Conservation (phyloP, 2,797 vertebrate genomes). For the Myotis myotis region DNA sequence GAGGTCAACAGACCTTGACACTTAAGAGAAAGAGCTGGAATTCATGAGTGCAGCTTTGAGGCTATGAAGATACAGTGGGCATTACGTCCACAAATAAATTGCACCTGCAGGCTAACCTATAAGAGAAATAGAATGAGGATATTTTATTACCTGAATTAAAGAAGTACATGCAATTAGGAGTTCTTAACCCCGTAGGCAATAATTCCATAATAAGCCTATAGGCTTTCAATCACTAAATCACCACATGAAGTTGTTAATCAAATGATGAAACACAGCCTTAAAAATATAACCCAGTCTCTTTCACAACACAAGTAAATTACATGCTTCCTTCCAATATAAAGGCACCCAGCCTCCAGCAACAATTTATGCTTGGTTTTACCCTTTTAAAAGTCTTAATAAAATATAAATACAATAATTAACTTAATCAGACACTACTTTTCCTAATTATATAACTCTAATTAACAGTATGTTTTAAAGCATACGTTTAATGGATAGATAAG, state of each 20-base stretch:
- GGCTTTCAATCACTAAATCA: conserved; percentile 4
- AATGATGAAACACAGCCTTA: background rate
- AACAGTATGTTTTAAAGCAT: background rate
- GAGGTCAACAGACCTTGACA: background rate
- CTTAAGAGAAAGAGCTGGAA: background rate
- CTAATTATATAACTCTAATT: background rate
- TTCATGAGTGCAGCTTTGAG: background rate
- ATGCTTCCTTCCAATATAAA: background rate
- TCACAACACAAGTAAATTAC: background rate
- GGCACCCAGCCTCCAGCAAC: background rate
- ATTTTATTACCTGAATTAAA: background rate
- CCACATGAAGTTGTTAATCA: background rate
- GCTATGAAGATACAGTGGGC: background rate
- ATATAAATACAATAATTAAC: conserved; percentile 12
- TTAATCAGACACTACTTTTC: conserved; percentile 22
- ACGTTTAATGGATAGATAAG: background rate
- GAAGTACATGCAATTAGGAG: background rate
- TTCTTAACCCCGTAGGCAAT: background rate
- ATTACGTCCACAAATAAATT: background rate
- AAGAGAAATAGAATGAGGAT: background rate
- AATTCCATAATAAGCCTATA: background rate
- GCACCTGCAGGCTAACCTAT: background rate
- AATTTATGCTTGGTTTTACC: background rate
- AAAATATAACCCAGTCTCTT: background rate
- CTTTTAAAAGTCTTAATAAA: conserved; percentile 39